Base-by-base conservation (phyloP, 2,797 vertebrate species). In the Cephalopachus bancanus region DNA sequence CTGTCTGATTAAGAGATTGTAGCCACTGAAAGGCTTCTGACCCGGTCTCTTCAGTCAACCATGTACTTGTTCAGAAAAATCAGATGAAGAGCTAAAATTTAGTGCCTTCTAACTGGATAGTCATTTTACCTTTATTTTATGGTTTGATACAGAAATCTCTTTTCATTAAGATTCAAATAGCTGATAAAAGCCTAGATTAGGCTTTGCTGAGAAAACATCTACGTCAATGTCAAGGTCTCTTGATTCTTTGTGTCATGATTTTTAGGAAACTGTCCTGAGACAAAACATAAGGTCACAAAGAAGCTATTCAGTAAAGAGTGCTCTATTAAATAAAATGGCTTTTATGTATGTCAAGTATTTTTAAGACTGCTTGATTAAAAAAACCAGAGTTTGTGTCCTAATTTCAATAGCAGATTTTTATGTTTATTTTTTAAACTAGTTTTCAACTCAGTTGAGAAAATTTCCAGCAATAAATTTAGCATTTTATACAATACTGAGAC, bases 401-500 rank as follows among this genome's bases (percentile, higher is more conserved):
- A 69, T 86, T 81, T n/a, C 22, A 37, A 4, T 24, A 75, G 11
- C 59, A 86, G 5, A 30, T 69, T 89, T 83, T 78, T 17, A 83
- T 85, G 84, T 74, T 62, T 76, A 55, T 72, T 95, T 57, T 30
- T 87, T 75, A 49, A 55, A 53, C 8, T 12, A 79, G 3, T 55
- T 89, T 96, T 83, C 33, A 95, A 22, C 14, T 26, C 24, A 19
- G 37, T 4, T 91, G 11, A 64, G 22, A n/a, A 72, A 26, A 89
- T 94, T 91, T 81, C 55, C 57, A 96, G 37, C 67, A 69, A 60
- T 74, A 92, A 88, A 95, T 20, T 79, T 93, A 37, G 22, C 15
- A 16, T 69, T 93, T 79, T 83, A 28, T 89, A 30, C 83, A 28
- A 30, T 60, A 76, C 5, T 49, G 64, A 94, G 44, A 33, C 33